phyloP scores from a whole-genome alignment of 2,113 vertebrate genomes.

The Prinia subflava region DNA sequence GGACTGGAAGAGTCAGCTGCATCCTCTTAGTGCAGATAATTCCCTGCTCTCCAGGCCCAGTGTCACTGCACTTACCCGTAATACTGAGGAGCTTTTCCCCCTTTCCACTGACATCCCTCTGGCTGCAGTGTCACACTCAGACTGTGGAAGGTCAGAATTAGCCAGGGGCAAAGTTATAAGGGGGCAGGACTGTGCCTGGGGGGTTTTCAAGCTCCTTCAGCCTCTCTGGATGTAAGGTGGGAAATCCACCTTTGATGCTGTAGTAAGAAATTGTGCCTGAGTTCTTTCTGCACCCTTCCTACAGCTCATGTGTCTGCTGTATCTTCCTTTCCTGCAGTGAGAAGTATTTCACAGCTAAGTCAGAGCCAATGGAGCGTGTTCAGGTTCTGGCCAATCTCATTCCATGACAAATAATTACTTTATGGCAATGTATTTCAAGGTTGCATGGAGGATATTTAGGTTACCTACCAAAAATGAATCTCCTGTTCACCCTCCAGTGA shows the following conservation, averaged over 20 bases:
- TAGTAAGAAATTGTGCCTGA: not conserved
- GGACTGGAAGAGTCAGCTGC: not conserved
- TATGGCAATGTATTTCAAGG: not conserved
- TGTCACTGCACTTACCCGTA: not conserved
- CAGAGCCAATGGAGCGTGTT: not conserved
- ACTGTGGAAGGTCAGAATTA: not conserved
- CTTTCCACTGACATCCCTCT: not conserved
- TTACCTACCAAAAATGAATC: constrained; percentile 22
- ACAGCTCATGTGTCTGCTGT: not conserved
- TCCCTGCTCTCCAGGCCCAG: not conserved
- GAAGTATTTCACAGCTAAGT: constrained; percentile 49
- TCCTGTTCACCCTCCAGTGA: constrained; percentile 29
- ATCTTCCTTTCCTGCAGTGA: constrained; percentile 23
- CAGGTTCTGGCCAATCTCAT: not conserved
- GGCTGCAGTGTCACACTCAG: not conserved
- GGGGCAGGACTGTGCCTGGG: not conserved
- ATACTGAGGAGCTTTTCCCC: not conserved
- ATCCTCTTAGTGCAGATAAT: not conserved
- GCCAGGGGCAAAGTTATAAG: not conserved
- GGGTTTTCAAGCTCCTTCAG: not conserved
- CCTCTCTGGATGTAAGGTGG: not conserved
- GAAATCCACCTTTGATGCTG: not conserved
- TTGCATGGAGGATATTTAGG: constrained; percentile 13
- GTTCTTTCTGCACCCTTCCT: constrained; percentile 3
- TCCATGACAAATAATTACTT: not conserved